Evolutionary conservation across 1,140 invertebrate species (phyloP).

Genomic region (Drosophila aff.): DNA sequence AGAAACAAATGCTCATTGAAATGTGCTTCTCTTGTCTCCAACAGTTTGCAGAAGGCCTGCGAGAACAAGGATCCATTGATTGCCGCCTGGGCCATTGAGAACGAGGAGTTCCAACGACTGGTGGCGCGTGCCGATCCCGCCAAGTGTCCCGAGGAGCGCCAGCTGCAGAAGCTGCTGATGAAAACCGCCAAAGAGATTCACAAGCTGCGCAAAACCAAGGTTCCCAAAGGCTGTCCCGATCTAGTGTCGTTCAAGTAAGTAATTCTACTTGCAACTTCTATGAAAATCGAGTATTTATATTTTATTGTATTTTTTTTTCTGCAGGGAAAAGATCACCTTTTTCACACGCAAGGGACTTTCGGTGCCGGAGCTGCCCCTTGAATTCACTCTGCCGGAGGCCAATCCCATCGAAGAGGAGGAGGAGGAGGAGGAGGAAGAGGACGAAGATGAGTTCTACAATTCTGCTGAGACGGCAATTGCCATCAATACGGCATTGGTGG

Average conservation of each 20-base stretch:
- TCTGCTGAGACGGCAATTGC: slow-evolving; percentile 78
- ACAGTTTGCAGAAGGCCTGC: slow-evolving; percentile 89
- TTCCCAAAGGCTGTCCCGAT: slow-evolving; percentile 95
- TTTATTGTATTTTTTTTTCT: background rate
- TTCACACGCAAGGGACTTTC: slow-evolving; percentile 93
- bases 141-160: slow-evolving; percentile 90
- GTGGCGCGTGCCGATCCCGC: slow-evolving; percentile 88
- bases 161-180: slow-evolving; percentile 92
- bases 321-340: slow-evolving; percentile 97
- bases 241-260: slow-evolving; percentile 97
- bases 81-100: slow-evolving; percentile 93
- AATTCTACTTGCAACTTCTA: background rate
- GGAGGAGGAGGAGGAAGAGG: slow-evolving; percentile 71
- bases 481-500: slow-evolving; percentile 81
- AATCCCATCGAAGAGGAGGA: slow-evolving; percentile 77
- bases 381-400: slow-evolving; percentile 84
- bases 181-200: slow-evolving; percentile 96
- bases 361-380: slow-evolving; percentile 91
- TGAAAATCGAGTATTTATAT: slow-evolving; percentile 56
- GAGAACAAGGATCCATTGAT: slow-evolving; percentile 91
- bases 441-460: slow-evolving; percentile 77
- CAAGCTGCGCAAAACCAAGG: slow-evolving; percentile 93
- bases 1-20: background rate
- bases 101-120: slow-evolving; percentile 93
- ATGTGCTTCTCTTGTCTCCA: background rate